Evolutionary conservation across 2,797 vertebrate species (phyloP).

Genomic region (Vipera ursinii): DNA sequence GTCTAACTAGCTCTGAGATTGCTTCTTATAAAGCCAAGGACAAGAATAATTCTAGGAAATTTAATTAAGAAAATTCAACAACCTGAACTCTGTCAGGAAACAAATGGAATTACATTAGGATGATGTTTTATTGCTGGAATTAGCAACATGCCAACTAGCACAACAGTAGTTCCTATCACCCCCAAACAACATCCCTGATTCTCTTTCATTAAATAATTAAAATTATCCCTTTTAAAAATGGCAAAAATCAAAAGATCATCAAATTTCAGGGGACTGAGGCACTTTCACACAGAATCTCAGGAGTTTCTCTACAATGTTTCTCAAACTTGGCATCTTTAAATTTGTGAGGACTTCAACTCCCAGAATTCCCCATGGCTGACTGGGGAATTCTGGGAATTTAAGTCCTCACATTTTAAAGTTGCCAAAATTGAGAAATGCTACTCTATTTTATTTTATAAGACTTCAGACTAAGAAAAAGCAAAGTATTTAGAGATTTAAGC

Average conservation of each 20-base stretch:
- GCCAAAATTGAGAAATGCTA: not conserved
- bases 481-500: not conserved
- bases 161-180: not conserved
- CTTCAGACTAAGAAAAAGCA: not conserved
- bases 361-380: not conserved
- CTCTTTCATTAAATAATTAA: not conserved
- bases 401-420: not conserved
- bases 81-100: not conserved
- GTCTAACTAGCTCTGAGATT: not conserved
- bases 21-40: not conserved
- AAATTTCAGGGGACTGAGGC: not conserved
- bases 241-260: not conserved
- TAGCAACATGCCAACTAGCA: not conserved
- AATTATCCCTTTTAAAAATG: not conserved
- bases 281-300: not conserved
- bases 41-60: not conserved
- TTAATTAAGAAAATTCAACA: not conserved
- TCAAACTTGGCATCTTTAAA: not conserved
- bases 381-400: not conserved
- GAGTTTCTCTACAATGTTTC: not conserved
- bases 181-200: not conserved
- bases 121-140: not conserved
- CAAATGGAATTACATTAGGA: not conserved
- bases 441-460: not conserved
- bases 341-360: not conserved